phyloP scores from a whole-genome alignment of 2,888 invertebrate genomes.

The Barypeithes pellucidus region DNA sequence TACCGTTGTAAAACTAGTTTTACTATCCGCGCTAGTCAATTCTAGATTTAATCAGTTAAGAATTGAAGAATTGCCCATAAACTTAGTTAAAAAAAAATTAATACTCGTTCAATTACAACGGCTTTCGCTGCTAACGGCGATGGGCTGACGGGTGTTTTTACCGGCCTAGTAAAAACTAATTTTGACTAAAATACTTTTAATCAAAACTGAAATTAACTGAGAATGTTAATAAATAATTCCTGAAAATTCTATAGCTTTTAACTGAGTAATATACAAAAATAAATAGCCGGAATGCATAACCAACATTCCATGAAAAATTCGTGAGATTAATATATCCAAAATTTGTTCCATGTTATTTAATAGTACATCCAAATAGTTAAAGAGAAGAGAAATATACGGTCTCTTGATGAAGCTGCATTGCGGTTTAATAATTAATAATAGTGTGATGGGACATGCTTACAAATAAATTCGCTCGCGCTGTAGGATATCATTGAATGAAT shows the following conservation, averaged over 20 bases:
- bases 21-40: too few species aligned
- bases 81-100: too few species aligned
- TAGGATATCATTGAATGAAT: slow-evolving; percentile 4
- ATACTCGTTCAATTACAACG: too few species aligned
- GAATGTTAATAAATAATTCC: too few species aligned
- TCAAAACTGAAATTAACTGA: too few species aligned
- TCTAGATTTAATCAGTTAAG: too few species aligned
- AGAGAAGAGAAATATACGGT: slow-evolving; percentile 16
- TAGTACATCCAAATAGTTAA: slow-evolving; percentile 1
- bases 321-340: background rate
- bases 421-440: slow-evolving; percentile 28
- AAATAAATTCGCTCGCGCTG: slow-evolving; percentile 10
- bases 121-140: too few species aligned
- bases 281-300: background rate
- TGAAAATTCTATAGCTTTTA: background rate
- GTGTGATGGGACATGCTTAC: slow-evolving; percentile 11
- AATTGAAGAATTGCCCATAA: too few species aligned
- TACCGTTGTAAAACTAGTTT: too few species aligned
- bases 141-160: too few species aligned
- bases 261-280: background rate
- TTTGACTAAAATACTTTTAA: too few species aligned
- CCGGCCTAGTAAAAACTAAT: too few species aligned
- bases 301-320: slow-evolving; percentile 3
- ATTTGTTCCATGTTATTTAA: slow-evolving; percentile 8
- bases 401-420: slow-evolving; percentile 14